Conservation (phyloP, 1,140 invertebrate species). For the Atta cephalotes region DNA sequence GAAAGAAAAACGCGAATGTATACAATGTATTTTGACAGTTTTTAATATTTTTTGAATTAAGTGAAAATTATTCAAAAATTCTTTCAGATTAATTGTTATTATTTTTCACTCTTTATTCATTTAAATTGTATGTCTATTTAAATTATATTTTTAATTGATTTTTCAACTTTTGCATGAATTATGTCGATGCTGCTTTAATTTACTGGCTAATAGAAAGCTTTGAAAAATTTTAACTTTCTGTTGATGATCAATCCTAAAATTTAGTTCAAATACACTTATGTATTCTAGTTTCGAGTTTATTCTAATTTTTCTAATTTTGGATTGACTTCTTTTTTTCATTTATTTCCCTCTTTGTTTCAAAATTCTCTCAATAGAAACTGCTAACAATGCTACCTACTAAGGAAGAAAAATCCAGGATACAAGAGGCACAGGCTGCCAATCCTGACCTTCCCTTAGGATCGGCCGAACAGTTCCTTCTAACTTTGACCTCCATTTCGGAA, state of each 20-base stretch:
- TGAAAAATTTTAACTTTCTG: conserved; percentile 39
- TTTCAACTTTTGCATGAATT: conserved; percentile 36
- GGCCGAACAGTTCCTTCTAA: conserved; percentile 99
- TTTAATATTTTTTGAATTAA: neutral
- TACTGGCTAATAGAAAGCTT: neutral
- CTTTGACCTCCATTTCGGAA: conserved; percentile 97
- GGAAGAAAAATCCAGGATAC: conserved; percentile 98
- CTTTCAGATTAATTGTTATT: neutral
- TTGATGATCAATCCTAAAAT: conserved; percentile 50
- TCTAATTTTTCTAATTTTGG: conserved; percentile 72
- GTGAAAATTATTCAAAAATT: conserved; percentile 11
- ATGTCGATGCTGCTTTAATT: conserved; percentile 48
- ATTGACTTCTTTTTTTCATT: conserved; percentile 73
- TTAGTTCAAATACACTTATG: conserved; percentile 63
- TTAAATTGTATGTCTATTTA: neutral
- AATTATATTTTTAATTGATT: conserved; percentile 9
- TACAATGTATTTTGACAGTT: neutral
- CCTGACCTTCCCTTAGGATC: conserved; percentile 98
- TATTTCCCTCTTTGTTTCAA: conserved; percentile 36
- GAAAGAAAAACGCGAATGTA: neutral
- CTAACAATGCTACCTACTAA: conserved; percentile 98
- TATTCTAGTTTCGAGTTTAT: conserved; percentile 53
- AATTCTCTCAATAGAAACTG: conserved; percentile 91
- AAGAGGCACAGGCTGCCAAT: conserved; percentile 97
- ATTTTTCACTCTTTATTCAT: neutral